Conservation (phyloP, 2,888 invertebrate genomes). For the Bugulina stolonifera region DNA sequence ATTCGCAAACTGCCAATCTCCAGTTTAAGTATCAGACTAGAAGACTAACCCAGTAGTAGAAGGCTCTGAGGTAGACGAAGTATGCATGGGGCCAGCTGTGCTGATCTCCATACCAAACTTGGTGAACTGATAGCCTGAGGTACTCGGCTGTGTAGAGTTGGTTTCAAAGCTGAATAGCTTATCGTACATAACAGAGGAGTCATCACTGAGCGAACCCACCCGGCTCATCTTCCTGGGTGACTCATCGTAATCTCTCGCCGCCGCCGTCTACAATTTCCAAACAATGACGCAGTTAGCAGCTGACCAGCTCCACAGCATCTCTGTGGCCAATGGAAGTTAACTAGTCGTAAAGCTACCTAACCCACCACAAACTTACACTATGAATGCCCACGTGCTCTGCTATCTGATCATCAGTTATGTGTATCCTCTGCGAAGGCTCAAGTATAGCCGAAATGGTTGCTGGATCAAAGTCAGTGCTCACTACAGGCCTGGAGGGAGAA, state of each 20-base stretch:
- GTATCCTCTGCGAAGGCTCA: slow-evolving; percentile 19
- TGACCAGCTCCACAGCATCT: not conserved
- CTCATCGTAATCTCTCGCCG: not conserved
- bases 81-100: no score
- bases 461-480: not conserved
- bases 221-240: slow-evolving; percentile 15
- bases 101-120: slow-evolving; percentile 21
- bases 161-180: not conserved
- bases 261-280: not conserved
- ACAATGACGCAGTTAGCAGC: not conserved
- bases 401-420: not conserved
- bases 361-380: not conserved
- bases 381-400: no score
- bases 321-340: not conserved
- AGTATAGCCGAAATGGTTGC: slow-evolving; percentile 6
- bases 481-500: not conserved
- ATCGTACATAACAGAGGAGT: not conserved
- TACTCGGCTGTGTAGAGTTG: not conserved
- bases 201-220: not conserved
- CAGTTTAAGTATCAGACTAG: no score
- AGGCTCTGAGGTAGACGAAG: no score
- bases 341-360: not conserved
- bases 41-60: no score
- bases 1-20: no score
- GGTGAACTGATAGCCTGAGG: not conserved